phyloP scores from a whole-genome alignment of 2,113 vertebrate genomes.

The Dolichotis patagonum region DNA sequence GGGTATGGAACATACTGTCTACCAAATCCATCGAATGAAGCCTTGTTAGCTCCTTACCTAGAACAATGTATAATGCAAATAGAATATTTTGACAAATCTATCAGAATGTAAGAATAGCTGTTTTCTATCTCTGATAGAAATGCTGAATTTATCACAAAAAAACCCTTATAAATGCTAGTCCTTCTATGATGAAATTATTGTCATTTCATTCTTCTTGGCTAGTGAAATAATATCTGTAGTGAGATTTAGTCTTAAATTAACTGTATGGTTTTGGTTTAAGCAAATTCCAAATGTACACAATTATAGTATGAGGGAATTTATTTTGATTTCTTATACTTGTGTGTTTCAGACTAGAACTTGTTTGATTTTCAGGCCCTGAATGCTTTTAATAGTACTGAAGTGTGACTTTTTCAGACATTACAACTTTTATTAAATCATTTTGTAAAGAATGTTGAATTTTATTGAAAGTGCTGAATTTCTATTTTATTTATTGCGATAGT shows the following conservation, averaged over 20 bases:
- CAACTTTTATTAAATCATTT: slow-evolving; percentile 36
- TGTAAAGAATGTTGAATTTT: neutral
- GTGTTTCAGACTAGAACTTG: neutral
- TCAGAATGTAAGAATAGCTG: neutral
- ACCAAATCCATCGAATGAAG: neutral
- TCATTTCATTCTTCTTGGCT: neutral
- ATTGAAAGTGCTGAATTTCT: neutral
- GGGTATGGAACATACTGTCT: neutral
- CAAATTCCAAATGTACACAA: slow-evolving; percentile 12
- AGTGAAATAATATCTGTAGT: neutral
- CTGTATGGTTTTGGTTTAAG: slow-evolving; percentile 26
- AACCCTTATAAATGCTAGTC: no score
- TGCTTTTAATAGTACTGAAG: neutral
- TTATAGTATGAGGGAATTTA: neutral
- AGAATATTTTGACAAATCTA: neutral
- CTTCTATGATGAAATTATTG: no score
- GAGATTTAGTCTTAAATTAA: slow-evolving; percentile 9
- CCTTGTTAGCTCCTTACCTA: neutral
- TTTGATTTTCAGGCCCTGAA: slow-evolving; percentile 10
- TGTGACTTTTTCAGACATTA: slow-evolving; percentile 42
- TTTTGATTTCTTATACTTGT: neutral
- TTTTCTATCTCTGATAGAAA: neutral
- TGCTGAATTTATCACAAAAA: no score
- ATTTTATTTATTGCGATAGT: slow-evolving; percentile 31
- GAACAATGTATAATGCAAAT: slow-evolving; percentile 5